Base-by-base conservation (phyloP, 2,888 invertebrate species). In the Catonia carolina region DNA sequence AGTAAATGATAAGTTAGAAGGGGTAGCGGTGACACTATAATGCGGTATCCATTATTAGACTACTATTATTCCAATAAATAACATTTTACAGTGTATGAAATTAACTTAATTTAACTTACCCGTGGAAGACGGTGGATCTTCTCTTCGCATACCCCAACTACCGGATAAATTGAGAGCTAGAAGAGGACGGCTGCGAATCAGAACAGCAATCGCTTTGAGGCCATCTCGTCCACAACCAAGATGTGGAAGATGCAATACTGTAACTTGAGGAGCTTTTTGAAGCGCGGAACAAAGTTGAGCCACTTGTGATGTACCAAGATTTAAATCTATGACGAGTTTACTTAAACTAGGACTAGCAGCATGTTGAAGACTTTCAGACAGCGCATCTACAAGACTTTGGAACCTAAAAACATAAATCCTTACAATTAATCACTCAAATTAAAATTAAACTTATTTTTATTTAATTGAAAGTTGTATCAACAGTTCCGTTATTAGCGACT, bases 221-320 rank as follows among this genome's bases (percentile, higher is more conserved):
- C 77, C 78, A 56, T 77, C 76, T 52, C 76, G 72, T 59, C 78
- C 78, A 62, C 78, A 77, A 55, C 77, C 74, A 56, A 79, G 70
- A 69, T 78, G 79, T 8, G 78, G 78, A 62, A 79, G 70, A 60
- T 77, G 77, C 55, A 79, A 67, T 36, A 77, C 72, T 56, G 76
- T 74, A 39, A 78, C 73, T 64, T 74, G 74, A 47, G 75, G 71
- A 65, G 76, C 77, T 61, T 72, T 71, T 61, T 77, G 74, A 27
- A 78, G 70, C 8, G 75, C 74, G 3, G 70, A 68, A 66, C 77
- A 78, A 57, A 79, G 70, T 62, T 78, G 76, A 41, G 75, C 73
- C 59, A 79, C 72, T 70, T 79, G 78, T 39, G 74, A 71, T 27
- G 77, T 75, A 55, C 76, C 75, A 58, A 78, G 70, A 66, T 77